Evolutionary conservation across 2,888 invertebrate species (phyloP), one percentile per base, ranked within the genome.

Genomic region (Microplitis manilae): DNA sequence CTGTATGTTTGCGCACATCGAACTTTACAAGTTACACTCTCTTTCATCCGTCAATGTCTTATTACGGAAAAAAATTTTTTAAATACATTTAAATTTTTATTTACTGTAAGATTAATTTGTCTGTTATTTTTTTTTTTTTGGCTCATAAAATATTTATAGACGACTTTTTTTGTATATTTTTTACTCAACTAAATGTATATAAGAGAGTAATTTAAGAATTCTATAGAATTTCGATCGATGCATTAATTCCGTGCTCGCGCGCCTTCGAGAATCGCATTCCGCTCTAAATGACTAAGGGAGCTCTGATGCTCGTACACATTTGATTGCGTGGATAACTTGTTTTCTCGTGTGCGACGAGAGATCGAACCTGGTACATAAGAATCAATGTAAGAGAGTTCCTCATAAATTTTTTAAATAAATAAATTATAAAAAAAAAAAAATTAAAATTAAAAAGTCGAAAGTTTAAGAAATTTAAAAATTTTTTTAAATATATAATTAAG

Each of bases 251-350:
- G 40, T 38, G 68, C 75, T 39, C 68, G 73, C 67, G 75, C 40
- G 30, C 77, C 64, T 30, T 65, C 73, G 72, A 72, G 77, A 79
- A 71, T 75, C 71, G 73, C 79, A 79, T 79, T 77, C 79, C 79
- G 73, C 76, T 77, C 77, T 79, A 75, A 79, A 79, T 79, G 77
- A 77, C 69, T 64, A 70, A 64, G 68, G 64, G 72, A 75, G 74
- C 71, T 79, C 69, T 75, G 13, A 41, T 41, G 30, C 30, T 75
- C 61, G 72, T 68, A 67, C 79, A 77, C 80, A 76, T 77, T 81
- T 38, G 73, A 74, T 81, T 80, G 83, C 80, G 81, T 80, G 83
- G 83, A 80, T 77, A 82, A 84, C 86, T 84, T 84, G 82, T 83
- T 84, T 81, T 77, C 78, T 79, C 80, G 84, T 78, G 82, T 80